Base-by-base conservation (phyloP, 2,113 vertebrate genomes). In the Cavia porcellus region DNA sequence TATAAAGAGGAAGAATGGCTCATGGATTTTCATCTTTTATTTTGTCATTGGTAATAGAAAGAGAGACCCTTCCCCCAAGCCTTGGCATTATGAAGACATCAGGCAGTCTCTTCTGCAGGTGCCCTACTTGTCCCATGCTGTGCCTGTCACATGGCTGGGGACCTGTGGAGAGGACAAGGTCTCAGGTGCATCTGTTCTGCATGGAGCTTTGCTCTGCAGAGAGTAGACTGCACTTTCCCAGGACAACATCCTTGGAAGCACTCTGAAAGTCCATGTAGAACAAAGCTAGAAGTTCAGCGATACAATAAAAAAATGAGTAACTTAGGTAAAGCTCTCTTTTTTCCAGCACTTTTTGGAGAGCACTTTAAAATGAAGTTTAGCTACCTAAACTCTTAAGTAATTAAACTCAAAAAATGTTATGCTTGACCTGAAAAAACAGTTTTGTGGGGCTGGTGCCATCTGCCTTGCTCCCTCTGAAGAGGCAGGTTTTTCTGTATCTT, bases 21-120 rank as follows among this genome's bases (percentile, higher is more conserved):
- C 80, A n/a, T 89, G 86, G 70, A 59, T 86, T 94, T 95, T 96
- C 57, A 70, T 97, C 92, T 83, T 59, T 66, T 77, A 50, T 85
- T 92, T 89, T 94, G 55, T 86, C 85, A 35, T 81, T 66, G 17
- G 19, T 4, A 59, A 28, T 68, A n/a, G 75, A 94, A 84, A 77
- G 42, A 20, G n/a, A n/a, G n/a, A 19, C 22, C 22, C 25, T 19
- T 91, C 9, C 72, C 35, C 42, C 42, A 10, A 30, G 50, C 61
- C 9, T 15, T 61, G 88, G 45, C 4, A 5, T 74, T 28, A 47
- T 75, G 81, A 85, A 47, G 61, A 47, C 28, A 1, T 59, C 42
- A 64, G 35, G 47, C 42, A 35, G n/a, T 30, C 55, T 68, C 19
- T 62, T 50, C 52, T 72, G 62, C 57, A 4, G 28, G 13, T 30